A percentile compares a stretch with the other conserved stretches of the same genome.
Conservation (phyloP, 2,113 vertebrate species). For the Notothenia coriiceps region DNA sequence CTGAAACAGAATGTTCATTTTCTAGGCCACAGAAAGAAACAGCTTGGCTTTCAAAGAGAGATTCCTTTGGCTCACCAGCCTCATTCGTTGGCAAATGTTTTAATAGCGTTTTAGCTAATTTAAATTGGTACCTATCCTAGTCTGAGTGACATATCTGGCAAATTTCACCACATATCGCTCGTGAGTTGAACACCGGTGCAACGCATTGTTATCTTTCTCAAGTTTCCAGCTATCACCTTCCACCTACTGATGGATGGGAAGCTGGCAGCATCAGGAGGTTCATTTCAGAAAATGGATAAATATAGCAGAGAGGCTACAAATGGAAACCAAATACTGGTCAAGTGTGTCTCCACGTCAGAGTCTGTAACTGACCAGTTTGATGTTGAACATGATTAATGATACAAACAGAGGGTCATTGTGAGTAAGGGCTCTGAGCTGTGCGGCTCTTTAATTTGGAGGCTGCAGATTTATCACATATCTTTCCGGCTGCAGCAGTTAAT, state of each 20-base stretch:
- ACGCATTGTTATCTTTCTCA: conserved; percentile 28
- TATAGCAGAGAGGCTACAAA: conserved; percentile 1
- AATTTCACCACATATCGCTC: conserved; percentile 17
- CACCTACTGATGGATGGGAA: conserved; percentile 32
- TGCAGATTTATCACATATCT: conserved; percentile 41
- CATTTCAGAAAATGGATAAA: not conserved
- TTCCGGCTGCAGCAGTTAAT: conserved; percentile 35
- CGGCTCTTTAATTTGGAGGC: not conserved
- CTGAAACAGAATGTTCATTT: not conserved
- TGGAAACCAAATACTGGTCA: not conserved
- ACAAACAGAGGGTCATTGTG: not conserved
- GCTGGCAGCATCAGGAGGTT: conserved; percentile 38
- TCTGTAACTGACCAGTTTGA: conserved; percentile 1
- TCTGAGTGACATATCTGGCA: conserved; percentile 52
- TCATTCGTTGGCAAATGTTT: conserved; percentile 40
- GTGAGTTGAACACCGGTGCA: conserved; percentile 11
- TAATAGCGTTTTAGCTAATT: conserved; percentile 43
- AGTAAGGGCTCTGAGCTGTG: not conserved
- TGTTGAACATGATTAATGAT: conserved; percentile 15
- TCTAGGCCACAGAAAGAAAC: not conserved
- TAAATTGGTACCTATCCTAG: conserved; percentile 20
- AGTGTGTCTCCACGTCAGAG: not conserved
- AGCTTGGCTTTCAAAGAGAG: conserved; percentile 11
- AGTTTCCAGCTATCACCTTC: conserved; percentile 57
- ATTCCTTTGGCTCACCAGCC: conserved; percentile 29